These are phyloP conservation scores for Eupithecia tripunctaria DNA, from an alignment of 2,888 invertebrate genomes.

Conservation along the genomic window DNA sequence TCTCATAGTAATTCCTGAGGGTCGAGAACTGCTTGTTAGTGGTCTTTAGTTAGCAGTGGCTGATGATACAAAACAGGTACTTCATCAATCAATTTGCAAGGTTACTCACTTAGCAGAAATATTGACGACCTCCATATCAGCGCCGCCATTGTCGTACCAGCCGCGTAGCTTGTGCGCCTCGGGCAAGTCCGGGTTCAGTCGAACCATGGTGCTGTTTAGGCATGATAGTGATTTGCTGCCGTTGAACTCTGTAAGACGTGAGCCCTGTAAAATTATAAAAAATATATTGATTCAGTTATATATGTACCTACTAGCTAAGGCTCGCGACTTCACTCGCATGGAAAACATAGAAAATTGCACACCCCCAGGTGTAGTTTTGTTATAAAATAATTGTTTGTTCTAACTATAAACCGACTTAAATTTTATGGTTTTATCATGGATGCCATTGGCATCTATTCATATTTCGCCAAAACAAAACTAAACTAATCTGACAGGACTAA, in stretches of 20 bases:
- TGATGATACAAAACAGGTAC: constrained; percentile 83
- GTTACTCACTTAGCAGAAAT: constrained; percentile 85
- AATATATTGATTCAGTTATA: neutral
- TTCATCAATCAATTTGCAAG: too few species aligned
- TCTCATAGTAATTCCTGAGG: constrained; percentile 97
- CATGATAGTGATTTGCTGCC: constrained; percentile 90
- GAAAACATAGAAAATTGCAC: too few species aligned
- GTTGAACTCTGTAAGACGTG: constrained; percentile 93
- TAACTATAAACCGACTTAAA: too few species aligned
- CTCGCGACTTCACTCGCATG: too few species aligned
- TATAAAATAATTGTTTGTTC: too few species aligned
- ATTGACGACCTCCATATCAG: constrained; percentile 84
- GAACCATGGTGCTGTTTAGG: constrained; percentile 85
- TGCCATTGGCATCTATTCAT: too few species aligned
- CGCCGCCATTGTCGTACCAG: constrained; percentile 95
- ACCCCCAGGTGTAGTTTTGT: too few species aligned
- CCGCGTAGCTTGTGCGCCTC: constrained; percentile 94
- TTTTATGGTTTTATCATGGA: too few species aligned
- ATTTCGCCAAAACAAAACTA: too few species aligned
- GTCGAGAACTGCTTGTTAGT: constrained; percentile 95
- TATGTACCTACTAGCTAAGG: too few species aligned
- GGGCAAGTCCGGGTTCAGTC: constrained; percentile 94
- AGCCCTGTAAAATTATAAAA: constrained; percentile 83
- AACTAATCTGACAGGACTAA: too few species aligned
- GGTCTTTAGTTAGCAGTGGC: constrained; percentile 92